A percentile compares a stretch with the other conserved stretches of the same genome.
These are phyloP conservation scores for Eulimnadia texana DNA, from an alignment of 1,140 invertebrate genomes.

Conservation along the genomic window DNA sequence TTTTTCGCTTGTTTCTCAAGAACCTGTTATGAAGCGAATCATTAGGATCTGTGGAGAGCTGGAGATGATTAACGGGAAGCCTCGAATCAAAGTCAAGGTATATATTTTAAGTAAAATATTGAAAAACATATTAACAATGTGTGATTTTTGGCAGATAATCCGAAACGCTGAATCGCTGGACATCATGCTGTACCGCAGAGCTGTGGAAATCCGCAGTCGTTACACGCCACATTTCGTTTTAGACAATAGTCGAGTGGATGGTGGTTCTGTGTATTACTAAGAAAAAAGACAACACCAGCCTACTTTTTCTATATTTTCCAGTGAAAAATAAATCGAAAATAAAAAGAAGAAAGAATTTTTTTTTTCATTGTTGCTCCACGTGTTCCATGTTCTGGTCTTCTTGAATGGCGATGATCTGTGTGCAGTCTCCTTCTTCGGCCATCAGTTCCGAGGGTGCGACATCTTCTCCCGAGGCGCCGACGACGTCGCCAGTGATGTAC, in stretches of 20 bases:
- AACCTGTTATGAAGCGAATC: background rate
- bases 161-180: slow-evolving; percentile 1
- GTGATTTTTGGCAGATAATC: background rate
- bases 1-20: slow-evolving; percentile 1
- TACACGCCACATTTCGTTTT: background rate
- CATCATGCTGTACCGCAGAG: background rate
- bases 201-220: background rate
- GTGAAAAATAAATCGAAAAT: background rate
- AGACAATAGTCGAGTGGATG: background rate
- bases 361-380: background rate
- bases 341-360: background rate
- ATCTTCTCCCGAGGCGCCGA: background rate
- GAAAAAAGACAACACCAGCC: background rate
- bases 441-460: background rate
- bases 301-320: background rate
- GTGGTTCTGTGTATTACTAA: background rate
- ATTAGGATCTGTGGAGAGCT: slow-evolving; percentile 3
- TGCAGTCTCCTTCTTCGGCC: background rate
- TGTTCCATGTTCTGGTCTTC: slow-evolving; percentile 8
- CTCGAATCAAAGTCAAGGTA: slow-evolving; percentile 5
- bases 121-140: background rate
- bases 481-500: slow-evolving; percentile 5
- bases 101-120: background rate
- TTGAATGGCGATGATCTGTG: slow-evolving; percentile 1
- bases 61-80: background rate